These are phyloP conservation scores for Lycorma delicatula DNA, from an alignment of 1,140 invertebrate genomes.

Conservation along the genomic window DNA sequence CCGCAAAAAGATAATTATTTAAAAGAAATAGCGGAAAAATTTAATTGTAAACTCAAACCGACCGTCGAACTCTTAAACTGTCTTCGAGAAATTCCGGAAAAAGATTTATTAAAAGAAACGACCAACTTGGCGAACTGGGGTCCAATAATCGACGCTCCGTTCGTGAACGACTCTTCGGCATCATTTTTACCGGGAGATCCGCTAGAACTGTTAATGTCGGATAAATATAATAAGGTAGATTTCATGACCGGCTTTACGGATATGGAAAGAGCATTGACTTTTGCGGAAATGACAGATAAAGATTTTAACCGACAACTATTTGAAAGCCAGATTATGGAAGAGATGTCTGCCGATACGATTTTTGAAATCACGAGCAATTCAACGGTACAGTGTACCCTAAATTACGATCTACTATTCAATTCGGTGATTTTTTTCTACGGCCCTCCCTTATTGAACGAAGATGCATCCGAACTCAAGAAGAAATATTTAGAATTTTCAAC, in stretches of 20 bases:
- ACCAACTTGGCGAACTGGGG: constrained; percentile 57
- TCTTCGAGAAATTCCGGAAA: constrained; percentile 48
- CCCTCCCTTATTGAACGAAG: constrained; percentile 47
- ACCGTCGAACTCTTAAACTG: constrained; percentile 56
- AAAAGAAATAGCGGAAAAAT: constrained; percentile 47
- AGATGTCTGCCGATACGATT: constrained; percentile 38
- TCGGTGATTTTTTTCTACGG: constrained; percentile 65
- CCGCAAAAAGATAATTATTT: constrained; percentile 44
- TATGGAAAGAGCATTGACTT: constrained; percentile 61
- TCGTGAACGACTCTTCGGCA: constrained; percentile 49
- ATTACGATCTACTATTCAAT: constrained; percentile 48
- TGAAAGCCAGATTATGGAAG: constrained; percentile 49
- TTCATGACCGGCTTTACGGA: constrained; percentile 63
- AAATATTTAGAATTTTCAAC: constrained; percentile 57
- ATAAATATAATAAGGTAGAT: constrained; percentile 47
- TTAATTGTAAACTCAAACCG: constrained; percentile 54
- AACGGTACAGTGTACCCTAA: constrained; percentile 51
- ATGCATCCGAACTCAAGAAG: constrained; percentile 46
- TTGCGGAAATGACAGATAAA: constrained; percentile 40
- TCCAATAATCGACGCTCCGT: constrained; percentile 59
- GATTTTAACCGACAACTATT: constrained; percentile 46
- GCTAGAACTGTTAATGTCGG: constrained; percentile 47
- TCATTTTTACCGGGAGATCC: constrained; percentile 58
- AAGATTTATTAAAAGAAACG: constrained; percentile 49
- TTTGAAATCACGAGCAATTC: constrained; percentile 51